Evolutionary conservation across 2,888 invertebrate species (phyloP).

Genomic region (Synanthedon andrenaeformis): DNA sequence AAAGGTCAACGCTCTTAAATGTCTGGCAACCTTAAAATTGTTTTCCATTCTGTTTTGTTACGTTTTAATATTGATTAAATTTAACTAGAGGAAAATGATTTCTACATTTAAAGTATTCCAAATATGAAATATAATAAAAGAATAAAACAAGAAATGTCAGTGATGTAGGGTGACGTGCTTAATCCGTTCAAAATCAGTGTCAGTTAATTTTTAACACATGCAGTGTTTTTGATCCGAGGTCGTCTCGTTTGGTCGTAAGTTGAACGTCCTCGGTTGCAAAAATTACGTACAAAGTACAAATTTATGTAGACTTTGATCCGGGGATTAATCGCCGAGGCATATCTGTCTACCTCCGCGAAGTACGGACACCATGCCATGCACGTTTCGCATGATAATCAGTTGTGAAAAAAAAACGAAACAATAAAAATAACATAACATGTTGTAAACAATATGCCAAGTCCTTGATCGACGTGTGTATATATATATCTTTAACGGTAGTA

Average conservation of each 20-base stretch:
- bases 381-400: neutral
- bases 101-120: too few relatives aligned
- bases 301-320: too few relatives aligned
- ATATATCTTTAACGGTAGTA: neutral
- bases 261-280: neutral
- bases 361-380: neutral
- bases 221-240: too few relatives aligned
- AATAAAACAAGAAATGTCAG: too few relatives aligned
- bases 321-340: too few relatives aligned
- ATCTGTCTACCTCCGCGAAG: neutral
- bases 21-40: neutral
- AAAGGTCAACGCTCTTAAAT: neutral
- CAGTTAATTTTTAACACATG: too few relatives aligned
- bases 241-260: neutral
- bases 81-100: too few relatives aligned
- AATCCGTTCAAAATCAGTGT: too few relatives aligned
- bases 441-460: neutral
- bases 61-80: neutral
- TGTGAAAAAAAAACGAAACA: neutral
- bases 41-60: neutral
- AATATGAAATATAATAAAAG: too few relatives aligned
- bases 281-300: neutral
- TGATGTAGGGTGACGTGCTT: too few relatives aligned
- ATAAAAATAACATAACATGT: neutral
- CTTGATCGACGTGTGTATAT: neutral